Conservation (phyloP, 2,888 invertebrate genomes). For the Digitonthophagus gazella region DNA sequence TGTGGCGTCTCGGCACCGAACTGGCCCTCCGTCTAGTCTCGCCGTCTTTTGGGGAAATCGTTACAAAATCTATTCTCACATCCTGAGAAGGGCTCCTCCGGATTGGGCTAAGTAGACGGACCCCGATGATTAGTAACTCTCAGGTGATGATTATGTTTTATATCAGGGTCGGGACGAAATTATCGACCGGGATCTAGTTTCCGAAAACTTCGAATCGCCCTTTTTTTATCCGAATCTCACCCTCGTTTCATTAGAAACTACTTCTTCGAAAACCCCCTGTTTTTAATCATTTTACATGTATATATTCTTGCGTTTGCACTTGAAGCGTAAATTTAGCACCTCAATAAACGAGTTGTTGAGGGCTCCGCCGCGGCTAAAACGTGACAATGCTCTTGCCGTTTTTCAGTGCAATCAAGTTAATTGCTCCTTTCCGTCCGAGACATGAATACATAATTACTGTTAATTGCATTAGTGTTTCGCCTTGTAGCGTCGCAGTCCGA, state of each 20-base stretch:
- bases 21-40: slow-evolving; percentile 39
- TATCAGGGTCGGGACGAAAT: background rate
- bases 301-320: background rate
- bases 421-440: slow-evolving; percentile 26
- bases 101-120: slow-evolving; percentile 11
- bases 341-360: slow-evolving; percentile 17
- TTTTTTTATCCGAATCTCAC: background rate
- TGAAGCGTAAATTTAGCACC: slow-evolving; percentile 17
- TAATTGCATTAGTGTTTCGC: slow-evolving; percentile 24
- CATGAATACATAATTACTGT: slow-evolving; percentile 29
- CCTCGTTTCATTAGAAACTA: background rate
- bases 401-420: slow-evolving; percentile 26
- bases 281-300: too few relatives aligned
- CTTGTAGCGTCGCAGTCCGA: background rate
- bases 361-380: slow-evolving; percentile 19
- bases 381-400: slow-evolving; percentile 26
- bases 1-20: slow-evolving; percentile 48
- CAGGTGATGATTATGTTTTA: slow-evolving; percentile 9
- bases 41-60: slow-evolving; percentile 36
- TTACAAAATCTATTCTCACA: slow-evolving; percentile 37
- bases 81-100: slow-evolving; percentile 24
- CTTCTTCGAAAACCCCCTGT: background rate
- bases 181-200: background rate
- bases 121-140: slow-evolving; percentile 6
- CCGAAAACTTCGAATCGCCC: background rate